A percentile compares a stretch with the other conserved stretches of the same genome.
These are phyloP conservation scores for Sipunculus nudus DNA, from an alignment of 2,888 invertebrate species.

Conservation along the genomic window DNA sequence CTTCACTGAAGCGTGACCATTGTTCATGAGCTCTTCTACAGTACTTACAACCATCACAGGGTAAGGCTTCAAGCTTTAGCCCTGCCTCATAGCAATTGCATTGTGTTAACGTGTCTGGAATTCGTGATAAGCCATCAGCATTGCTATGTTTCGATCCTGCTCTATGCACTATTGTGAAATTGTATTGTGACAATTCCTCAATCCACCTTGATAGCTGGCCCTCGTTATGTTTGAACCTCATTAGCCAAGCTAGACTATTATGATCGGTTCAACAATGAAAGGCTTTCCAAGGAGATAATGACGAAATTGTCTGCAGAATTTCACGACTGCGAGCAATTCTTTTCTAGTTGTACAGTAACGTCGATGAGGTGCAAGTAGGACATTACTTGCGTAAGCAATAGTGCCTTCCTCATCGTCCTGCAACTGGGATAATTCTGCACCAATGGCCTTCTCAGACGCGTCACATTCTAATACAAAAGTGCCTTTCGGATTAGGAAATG, in stretches of 20 bases:
- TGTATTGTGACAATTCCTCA: neutral
- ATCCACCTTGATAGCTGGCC: neutral
- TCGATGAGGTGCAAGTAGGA: neutral
- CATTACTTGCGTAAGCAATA: neutral
- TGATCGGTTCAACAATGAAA: conserved; percentile 5
- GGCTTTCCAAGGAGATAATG: neutral
- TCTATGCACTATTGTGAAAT: neutral
- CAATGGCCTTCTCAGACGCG: neutral
- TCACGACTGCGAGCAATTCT: neutral
- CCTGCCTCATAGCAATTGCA: neutral
- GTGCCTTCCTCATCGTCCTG: neutral
- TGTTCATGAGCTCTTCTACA: neutral
- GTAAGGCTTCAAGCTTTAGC: neutral
- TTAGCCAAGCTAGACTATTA: neutral
- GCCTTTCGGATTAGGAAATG: no score
- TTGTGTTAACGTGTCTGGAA: neutral
- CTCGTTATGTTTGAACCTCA: neutral
- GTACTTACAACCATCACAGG: conserved; percentile 1
- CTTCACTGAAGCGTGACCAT: no score
- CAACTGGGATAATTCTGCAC: neutral
- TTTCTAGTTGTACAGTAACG: neutral
- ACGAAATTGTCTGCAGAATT: neutral
- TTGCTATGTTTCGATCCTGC: neutral
- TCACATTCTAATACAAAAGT: no score
- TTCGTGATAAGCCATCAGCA: conserved; percentile 2